Conservation (phyloP, 2,797 vertebrate genomes). For the Spizella passerina region DNA sequence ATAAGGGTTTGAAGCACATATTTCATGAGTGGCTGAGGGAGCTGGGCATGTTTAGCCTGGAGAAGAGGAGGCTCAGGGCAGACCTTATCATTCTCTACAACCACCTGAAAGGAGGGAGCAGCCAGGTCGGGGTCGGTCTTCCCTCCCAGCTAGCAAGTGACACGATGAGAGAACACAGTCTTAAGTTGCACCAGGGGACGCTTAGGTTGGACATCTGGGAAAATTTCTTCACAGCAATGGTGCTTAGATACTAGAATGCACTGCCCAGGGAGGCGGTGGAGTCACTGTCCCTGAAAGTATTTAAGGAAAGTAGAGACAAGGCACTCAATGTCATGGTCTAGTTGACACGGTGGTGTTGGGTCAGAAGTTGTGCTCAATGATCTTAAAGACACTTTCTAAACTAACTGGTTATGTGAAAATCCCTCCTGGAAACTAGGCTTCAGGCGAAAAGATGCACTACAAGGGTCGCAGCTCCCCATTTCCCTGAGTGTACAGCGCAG, state of each 20-base stretch:
- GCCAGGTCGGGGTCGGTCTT: not conserved
- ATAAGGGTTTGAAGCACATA: fast-evolving
- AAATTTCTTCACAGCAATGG: not conserved
- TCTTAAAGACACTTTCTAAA: not conserved
- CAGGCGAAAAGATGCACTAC: fast-evolving
- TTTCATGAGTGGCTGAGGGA: not conserved
- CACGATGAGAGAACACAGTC: not conserved
- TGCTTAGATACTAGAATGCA: no score
- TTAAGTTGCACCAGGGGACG: fast-evolving
- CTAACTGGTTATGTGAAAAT: not conserved
- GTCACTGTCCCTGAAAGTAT: fast-evolving
- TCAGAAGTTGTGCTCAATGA: fast-evolving
- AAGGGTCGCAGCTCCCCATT: fast-evolving
- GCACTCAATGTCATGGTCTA: not conserved
- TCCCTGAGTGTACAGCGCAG: fast-evolving
- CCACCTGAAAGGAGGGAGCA: fast-evolving
- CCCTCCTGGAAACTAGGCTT: fast-evolving
- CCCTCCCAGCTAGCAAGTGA: not conserved
- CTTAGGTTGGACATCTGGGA: fast-evolving
- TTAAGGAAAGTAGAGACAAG: not conserved
- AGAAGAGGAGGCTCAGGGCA: fast-evolving
- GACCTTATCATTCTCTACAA: not conserved
- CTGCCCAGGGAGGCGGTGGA: not conserved
- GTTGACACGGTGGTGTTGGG: no score
- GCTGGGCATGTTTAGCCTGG: no score